A percentile compares a stretch with the other conserved stretches of the same genome.
Evolutionary conservation across 2,888 invertebrate genomes (phyloP).

Genomic region (Tachina fera): DNA sequence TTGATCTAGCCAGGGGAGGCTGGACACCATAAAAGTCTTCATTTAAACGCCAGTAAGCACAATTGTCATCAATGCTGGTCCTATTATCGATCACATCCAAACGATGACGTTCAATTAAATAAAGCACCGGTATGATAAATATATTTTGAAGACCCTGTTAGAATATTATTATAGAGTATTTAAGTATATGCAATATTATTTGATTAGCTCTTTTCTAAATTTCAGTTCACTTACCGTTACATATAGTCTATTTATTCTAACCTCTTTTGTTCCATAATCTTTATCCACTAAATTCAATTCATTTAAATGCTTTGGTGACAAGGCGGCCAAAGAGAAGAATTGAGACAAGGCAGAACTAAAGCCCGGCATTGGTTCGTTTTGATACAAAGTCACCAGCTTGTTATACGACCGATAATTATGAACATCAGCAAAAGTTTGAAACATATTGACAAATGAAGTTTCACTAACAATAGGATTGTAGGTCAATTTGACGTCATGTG

Average conservation of each 20-base stretch:
- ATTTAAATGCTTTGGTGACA: constrained; percentile 87
- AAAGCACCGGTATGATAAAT: constrained; percentile 88
- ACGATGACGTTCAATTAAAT: constrained; percentile 87
- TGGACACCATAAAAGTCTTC: constrained; percentile 86
- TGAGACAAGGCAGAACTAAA: constrained; percentile 89
- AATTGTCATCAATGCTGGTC: constrained; percentile 85
- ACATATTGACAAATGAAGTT: constrained; percentile 79
- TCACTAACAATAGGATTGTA: constrained; percentile 79
- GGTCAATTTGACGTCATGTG: constrained; percentile 86
- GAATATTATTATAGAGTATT: no score
- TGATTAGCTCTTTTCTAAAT: neutral
- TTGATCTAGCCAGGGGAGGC: constrained; percentile 85
- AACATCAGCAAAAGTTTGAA: constrained; percentile 77
- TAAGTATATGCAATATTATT: neutral
- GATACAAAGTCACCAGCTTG: constrained; percentile 87
- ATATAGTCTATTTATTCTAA: constrained; percentile 86
- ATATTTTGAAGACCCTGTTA: constrained; percentile 86
- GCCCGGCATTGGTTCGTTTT: constrained; percentile 90
- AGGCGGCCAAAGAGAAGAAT: constrained; percentile 87
- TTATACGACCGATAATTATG: constrained; percentile 84
- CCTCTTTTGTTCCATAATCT: constrained; percentile 85
- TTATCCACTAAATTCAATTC: constrained; percentile 85
- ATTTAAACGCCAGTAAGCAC: constrained; percentile 87
- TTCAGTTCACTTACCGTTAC: constrained; percentile 73
- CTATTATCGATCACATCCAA: constrained; percentile 87